phyloP scores from a whole-genome alignment of 2,888 invertebrate genomes.

The Cheilosia vernalis region DNA sequence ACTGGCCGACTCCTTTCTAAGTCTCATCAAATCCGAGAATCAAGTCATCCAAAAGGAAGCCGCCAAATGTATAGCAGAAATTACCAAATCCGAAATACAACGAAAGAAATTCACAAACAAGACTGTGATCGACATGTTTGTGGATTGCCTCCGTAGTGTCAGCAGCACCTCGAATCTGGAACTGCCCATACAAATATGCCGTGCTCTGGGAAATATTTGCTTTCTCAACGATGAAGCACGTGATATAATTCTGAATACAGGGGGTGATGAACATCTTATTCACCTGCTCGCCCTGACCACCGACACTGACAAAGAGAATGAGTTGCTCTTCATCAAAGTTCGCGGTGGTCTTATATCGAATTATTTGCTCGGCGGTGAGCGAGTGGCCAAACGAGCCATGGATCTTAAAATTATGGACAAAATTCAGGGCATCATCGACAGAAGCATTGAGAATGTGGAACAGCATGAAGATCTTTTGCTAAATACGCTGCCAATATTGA shows the following conservation, averaged over 20 bases:
- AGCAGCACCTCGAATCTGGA: slow-evolving; percentile 82
- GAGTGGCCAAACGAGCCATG: slow-evolving; percentile 86
- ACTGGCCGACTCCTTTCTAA: slow-evolving; percentile 81
- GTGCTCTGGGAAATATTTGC: slow-evolving; percentile 94
- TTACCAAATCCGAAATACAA: slow-evolving; percentile 90
- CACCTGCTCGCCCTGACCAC: slow-evolving; percentile 82
- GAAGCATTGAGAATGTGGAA: slow-evolving; percentile 83
- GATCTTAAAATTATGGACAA: slow-evolving; percentile 85
- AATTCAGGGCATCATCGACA: slow-evolving; percentile 84
- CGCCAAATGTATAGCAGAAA: slow-evolving; percentile 91
- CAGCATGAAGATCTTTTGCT: slow-evolving; percentile 85
- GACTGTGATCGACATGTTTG: slow-evolving; percentile 86
- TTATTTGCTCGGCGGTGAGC: slow-evolving; percentile 89
- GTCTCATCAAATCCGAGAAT: slow-evolving; percentile 81
- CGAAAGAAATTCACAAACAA: slow-evolving; percentile 88
- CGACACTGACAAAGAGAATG: slow-evolving; percentile 80
- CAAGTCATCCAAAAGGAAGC: slow-evolving; percentile 85
- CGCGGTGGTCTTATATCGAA: slow-evolving; percentile 91
- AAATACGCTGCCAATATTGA: slow-evolving; percentile 86
- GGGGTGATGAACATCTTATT: slow-evolving; percentile 84
- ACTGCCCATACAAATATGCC: slow-evolving; percentile 89
- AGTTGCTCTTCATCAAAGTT: slow-evolving; percentile 86
- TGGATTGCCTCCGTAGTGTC: slow-evolving; percentile 84
- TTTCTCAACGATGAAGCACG: slow-evolving; percentile 92
- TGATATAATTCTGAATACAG: slow-evolving; percentile 84